Evolutionary conservation across 2,888 invertebrate genomes (phyloP), one percentile per base, ranked within the genome.

Genomic region (Euproctis similis): DNA sequence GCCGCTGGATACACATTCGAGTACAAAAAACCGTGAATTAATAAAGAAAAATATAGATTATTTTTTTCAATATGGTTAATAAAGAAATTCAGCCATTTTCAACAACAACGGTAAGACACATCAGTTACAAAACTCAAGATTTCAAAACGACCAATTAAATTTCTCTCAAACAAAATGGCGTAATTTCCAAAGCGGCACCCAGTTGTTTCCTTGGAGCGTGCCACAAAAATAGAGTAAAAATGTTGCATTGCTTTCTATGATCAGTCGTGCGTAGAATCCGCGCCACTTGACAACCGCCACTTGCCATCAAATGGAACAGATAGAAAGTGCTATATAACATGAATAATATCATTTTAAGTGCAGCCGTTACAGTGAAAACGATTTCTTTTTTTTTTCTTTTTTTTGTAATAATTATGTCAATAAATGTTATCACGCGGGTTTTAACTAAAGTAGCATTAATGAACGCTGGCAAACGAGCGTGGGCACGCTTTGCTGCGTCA

Each of bases 261-360:
- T 34, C 69, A 65, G 53, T 62, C 75, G 73, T 74, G 73, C 74
- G 66, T 68, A 49, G 53, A 47, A 45, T 50, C 49, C 53, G 69
- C 56, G 59, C 65, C 45, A 62, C 56, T 62, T 53, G 46, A 40
- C 43, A 43, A 49, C 44, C 35, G 34, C 46, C n/a, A 30, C 35
- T 40, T 19, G 20, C 12, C 8, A n/a, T 13, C 32, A 24, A 25
- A 23, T 28, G 25, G 30, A 46, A 46, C 31, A 27, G 28, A 43
- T 56, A 50, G 55, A 56, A 56, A 53, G 53, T 46, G 33, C 32
- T 36, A 36, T n/a, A n/a, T 32, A 38, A 38, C 36, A 33, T 42
- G 28, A 37, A 49, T 51, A 53, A 50, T 49, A 44, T 37, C 20
- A 34, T 39, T 49, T 38, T 39, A 49, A 49, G 28, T 50, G 39